Evolutionary conservation across 2,113 vertebrate genomes (phyloP), one percentile per base, ranked within the genome.

Genomic region (Gopherus evgoodei): DNA sequence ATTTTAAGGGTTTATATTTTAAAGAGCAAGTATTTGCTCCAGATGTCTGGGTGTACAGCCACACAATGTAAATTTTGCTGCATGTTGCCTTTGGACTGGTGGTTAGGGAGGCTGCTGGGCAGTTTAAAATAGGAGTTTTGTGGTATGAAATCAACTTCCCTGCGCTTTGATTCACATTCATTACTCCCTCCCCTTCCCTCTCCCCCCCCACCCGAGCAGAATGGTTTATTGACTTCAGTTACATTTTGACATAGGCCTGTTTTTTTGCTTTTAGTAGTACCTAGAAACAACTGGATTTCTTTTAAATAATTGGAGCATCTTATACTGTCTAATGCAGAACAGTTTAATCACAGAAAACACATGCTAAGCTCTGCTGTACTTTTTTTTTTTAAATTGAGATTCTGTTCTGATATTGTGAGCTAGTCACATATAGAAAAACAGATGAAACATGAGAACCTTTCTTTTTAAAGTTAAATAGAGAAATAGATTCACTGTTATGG

Each of bases 51-150:
- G 83, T 84, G 76, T 89, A 54, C 83, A 91, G 95, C 87, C 94
- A 76, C 90, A 94, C 83, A 95, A 94, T 91, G 65, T 93, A 79
- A 91, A 91, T 96, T 84, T 93, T 90, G 83, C 80, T 84, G 83
- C 69, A 13, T 96, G 81, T 93, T 96, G 87, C 91, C 86, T 94
- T 97, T 97, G 93, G 95, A 91, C 85, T 81, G 90, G 84, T 81
- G 87, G 80, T 88, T 35, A 54, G 82, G 65, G 82, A 93, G 84
- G 31, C 94, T 93, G 65, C 88, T 2, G 81, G 91, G 87, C 90
- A 84, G 91, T 96, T 97, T 91, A 93, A 86, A 84, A 38, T 86
- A 93, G 90, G 81, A 86, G 81, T 86, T 81, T 81, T 97, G 93
- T 95, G 94, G 91, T 87, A n/a, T 79, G 88, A 96, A 95, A 93